These are phyloP conservation scores for Drosophila simulans DNA, from an alignment of 1,140 invertebrate genomes.

Conservation along the genomic window DNA sequence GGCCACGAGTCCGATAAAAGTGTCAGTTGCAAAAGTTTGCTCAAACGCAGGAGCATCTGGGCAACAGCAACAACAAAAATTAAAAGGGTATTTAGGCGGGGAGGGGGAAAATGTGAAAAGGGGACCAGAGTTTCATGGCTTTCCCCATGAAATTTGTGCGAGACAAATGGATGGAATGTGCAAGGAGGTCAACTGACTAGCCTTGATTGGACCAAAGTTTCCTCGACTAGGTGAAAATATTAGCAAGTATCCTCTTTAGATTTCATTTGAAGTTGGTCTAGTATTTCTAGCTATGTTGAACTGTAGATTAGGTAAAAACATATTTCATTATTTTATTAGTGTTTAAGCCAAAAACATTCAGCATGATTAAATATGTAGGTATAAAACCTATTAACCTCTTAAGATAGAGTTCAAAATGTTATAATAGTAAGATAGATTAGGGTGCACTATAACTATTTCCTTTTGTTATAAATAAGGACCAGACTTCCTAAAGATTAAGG, in stretches of 20 bases:
- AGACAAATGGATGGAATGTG: constrained; percentile 18
- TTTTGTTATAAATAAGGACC: too few relatives aligned
- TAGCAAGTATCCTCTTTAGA: constrained; percentile 18
- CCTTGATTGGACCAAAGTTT: constrained; percentile 21
- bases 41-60: constrained; percentile 39
- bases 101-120: neutral
- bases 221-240: constrained; percentile 21
- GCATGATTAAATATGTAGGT: too few relatives aligned
- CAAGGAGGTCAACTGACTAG: constrained; percentile 10
- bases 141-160: constrained; percentile 8
- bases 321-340: too few relatives aligned
- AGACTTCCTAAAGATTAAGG: too few relatives aligned
- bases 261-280: constrained; percentile 6
- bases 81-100: constrained; percentile 24
- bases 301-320: too few relatives aligned
- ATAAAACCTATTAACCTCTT: too few relatives aligned
- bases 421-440: too few relatives aligned
- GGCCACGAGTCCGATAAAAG: constrained; percentile 66
- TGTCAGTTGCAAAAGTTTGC: constrained; percentile 64
- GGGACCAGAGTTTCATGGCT: neutral
- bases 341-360: too few relatives aligned
- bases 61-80: constrained; percentile 26
- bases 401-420: too few relatives aligned
- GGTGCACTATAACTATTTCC: too few relatives aligned
- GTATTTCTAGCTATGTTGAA: neutral